Conservation (phyloP, 1,140 invertebrate species). For the Ladona fulva region DNA sequence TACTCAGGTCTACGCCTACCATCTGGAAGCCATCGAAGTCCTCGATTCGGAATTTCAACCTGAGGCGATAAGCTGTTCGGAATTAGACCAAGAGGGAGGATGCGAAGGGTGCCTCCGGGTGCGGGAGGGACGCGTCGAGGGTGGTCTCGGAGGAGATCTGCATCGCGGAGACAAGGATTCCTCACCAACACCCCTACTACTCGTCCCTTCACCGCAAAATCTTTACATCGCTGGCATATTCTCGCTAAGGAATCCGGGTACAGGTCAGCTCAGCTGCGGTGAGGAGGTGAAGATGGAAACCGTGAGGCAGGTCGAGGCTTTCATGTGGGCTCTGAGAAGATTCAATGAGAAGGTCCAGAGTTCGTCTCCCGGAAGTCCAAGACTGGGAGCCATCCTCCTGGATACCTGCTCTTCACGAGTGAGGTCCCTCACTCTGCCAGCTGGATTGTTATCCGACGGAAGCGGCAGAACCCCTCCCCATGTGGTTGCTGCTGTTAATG, state of each 20-base stretch:
- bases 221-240: slow-evolving; percentile 30
- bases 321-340: slow-evolving; percentile 40
- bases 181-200: slow-evolving; percentile 12
- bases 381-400: slow-evolving; percentile 29
- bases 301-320: slow-evolving; percentile 39
- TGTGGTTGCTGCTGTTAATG: slow-evolving; percentile 17
- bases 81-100: not conserved
- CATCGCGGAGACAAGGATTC: not conserved
- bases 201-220: slow-evolving; percentile 22
- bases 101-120: slow-evolving; percentile 16
- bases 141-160: not conserved
- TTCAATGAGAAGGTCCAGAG: slow-evolving; percentile 34
- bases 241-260: slow-evolving; percentile 29
- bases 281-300: slow-evolving; percentile 26
- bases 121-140: not conserved
- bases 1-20: not conserved
- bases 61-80: not conserved
- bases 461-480: not conserved
- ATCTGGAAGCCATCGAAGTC: not conserved
- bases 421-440: slow-evolving; percentile 15
- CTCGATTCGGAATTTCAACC: not conserved
- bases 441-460: not conserved
- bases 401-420: slow-evolving; percentile 31
- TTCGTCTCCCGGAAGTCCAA: slow-evolving; percentile 25
- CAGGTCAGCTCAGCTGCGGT: slow-evolving; percentile 23